Conservation (phyloP, 2,113 vertebrate species). For the Pomatostomus ruficeps region DNA sequence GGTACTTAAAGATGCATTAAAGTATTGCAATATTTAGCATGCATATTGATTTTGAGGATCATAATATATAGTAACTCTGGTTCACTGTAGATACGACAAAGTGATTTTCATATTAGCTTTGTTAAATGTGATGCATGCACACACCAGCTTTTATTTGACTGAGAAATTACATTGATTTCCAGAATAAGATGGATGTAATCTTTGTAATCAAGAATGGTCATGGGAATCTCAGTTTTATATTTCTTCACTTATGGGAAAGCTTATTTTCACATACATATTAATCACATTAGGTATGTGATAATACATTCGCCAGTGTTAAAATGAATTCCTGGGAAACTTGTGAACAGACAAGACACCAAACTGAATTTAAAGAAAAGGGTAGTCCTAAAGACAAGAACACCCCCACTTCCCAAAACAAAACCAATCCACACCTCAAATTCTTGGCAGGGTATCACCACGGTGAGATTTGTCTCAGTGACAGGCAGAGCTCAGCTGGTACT, state of each 20-base stretch:
- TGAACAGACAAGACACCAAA: neutral
- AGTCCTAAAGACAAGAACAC: neutral
- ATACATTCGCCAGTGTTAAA: neutral
- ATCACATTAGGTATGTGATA: slow-evolving; percentile 11
- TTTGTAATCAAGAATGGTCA: neutral
- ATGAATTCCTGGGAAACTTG: neutral
- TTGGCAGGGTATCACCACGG: neutral
- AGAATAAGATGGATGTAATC: neutral
- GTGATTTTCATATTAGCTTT: neutral
- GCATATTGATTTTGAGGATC: neutral
- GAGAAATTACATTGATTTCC: slow-evolving; percentile 8
- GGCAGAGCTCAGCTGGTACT: neutral
- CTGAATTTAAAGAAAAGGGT: neutral
- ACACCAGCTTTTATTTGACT: neutral
- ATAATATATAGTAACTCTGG: neutral
- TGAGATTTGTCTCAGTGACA: neutral
- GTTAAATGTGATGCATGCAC: neutral
- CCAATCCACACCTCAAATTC: neutral
- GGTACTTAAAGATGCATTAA: neutral
- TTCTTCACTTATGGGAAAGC: slow-evolving; percentile 20
- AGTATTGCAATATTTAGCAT: neutral
- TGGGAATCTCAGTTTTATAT: neutral
- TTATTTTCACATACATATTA: slow-evolving; percentile 22
- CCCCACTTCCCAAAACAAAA: neutral
- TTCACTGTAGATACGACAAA: neutral